Conservation (phyloP, 2,113 vertebrate species). For the Chloropsis cyanopogon region DNA sequence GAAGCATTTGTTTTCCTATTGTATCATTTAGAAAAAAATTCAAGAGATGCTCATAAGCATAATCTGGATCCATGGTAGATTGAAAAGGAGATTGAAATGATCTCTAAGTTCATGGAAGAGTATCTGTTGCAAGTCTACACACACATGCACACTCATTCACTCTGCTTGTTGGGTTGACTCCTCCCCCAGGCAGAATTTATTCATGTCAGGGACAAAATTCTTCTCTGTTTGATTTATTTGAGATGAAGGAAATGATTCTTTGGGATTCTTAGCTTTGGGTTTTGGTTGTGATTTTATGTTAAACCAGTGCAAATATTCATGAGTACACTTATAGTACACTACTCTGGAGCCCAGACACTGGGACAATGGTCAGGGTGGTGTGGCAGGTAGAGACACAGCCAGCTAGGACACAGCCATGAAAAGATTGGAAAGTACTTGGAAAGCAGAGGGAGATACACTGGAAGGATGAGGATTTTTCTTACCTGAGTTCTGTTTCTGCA, state of each 20-base stretch:
- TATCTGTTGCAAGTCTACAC: background rate
- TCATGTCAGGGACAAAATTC: background rate
- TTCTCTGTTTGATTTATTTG: background rate
- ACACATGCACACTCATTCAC: background rate
- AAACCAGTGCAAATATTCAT: background rate
- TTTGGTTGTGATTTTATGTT: background rate
- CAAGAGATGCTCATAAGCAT: background rate
- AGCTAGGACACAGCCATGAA: background rate
- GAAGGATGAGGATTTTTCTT: background rate
- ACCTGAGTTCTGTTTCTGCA: background rate
- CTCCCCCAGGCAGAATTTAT: background rate
- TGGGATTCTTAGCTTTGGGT: background rate
- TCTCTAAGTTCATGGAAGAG: background rate
- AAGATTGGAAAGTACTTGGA: background rate
- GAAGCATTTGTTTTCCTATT: background rate
- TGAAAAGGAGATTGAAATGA: background rate
- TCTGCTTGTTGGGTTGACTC: background rate
- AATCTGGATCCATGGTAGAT: background rate
- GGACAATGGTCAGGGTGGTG: background rate
- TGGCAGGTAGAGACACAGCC: background rate
- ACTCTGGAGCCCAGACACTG: background rate
- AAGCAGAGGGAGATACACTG: background rate
- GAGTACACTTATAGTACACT: rapidly evolving
- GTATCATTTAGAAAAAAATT: background rate
- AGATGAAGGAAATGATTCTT: background rate